phyloP scores from a whole-genome alignment of 2,113 vertebrate species.

The Perccottus glenii region DNA sequence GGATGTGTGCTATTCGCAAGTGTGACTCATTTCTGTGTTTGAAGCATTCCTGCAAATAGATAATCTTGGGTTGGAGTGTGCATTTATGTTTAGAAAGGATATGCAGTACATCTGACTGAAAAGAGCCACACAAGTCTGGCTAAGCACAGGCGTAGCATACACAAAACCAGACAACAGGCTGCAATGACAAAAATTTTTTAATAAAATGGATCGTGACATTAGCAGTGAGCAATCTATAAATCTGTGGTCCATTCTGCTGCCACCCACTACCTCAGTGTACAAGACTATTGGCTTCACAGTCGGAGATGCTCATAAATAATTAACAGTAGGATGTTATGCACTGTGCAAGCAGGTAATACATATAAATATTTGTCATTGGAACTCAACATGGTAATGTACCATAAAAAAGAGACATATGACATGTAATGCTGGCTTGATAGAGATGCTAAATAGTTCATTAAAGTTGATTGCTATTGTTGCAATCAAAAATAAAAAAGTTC shows the following conservation, averaged over 20 bases:
- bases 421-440: not conserved
- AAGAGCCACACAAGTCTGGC: conserved; percentile 16
- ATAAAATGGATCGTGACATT: conserved; percentile 49
- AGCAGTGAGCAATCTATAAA: conserved; percentile 58
- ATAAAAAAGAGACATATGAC: conserved; percentile 4
- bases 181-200: conserved; percentile 31
- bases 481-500: no score
- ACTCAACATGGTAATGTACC: no score
- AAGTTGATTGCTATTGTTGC: no score
- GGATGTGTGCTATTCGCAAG: conserved; percentile 4
- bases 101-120: not conserved
- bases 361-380: conserved; percentile 37
- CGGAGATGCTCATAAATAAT: conserved; percentile 10
- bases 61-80: not conserved
- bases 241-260: conserved; percentile 25
- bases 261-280: conserved; percentile 32
- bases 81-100: conserved; percentile 6
- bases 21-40: conserved; percentile 4
- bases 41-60: not conserved
- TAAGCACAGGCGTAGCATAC: conserved; percentile 9
- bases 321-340: not conserved
- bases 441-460: no score
- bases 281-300: conserved; percentile 17
- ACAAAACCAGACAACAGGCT: not conserved
- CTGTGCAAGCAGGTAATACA: conserved; percentile 16